These are phyloP conservation scores for Apodemia mormo DNA, from an alignment of 2,888 invertebrate species.

Conservation along the genomic window DNA sequence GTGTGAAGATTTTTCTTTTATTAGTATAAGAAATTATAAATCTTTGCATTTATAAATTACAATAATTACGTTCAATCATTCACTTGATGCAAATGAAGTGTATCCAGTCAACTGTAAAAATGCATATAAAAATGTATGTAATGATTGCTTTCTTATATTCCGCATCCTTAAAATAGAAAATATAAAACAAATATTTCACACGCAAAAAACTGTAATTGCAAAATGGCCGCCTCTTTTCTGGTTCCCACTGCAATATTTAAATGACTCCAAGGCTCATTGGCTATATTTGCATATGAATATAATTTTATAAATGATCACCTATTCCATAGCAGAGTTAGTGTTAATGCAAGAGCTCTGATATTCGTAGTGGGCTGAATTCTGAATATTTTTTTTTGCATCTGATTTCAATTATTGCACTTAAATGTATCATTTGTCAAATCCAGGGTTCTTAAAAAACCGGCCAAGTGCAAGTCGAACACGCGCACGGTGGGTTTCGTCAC, in stretches of 20 bases:
- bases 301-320: not conserved
- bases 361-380: not conserved
- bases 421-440: not conserved
- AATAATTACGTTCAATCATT: too few relatives aligned
- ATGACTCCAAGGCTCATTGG: conserved; percentile 8
- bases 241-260: conserved; percentile 12
- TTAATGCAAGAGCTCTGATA: too few relatives aligned
- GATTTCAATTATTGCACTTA: not conserved
- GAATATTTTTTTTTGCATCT: not conserved
- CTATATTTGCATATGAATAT: conserved; percentile 8
- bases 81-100: too few relatives aligned
- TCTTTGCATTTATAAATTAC: too few relatives aligned
- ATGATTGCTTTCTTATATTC: not conserved
- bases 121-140: too few relatives aligned
- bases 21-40: too few relatives aligned
- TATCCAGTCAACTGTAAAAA: too few relatives aligned
- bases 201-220: conserved; percentile 2
- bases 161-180: not conserved
- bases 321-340: not conserved
- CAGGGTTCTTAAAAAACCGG: not conserved
- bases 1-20: too few relatives aligned
- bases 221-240: not conserved
- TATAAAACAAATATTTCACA: conserved; percentile 1
- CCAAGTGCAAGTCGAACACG: too few relatives aligned
- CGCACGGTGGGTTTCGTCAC: too few relatives aligned